Evolutionary conservation across 2,888 invertebrate genomes (phyloP).

Genomic region (Griposia aprilina): DNA sequence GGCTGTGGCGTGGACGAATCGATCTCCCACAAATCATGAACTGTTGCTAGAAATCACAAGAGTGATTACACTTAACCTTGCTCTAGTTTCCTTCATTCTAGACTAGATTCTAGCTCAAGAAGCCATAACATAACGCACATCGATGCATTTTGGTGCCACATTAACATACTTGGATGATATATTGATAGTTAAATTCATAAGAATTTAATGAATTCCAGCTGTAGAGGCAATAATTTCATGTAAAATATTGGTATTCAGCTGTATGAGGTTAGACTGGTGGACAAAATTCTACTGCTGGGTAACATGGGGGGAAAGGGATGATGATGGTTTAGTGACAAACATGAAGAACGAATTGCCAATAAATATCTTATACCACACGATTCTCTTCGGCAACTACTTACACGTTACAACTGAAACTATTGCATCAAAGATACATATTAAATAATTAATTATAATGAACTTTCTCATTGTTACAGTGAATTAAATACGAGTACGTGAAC

Average conservation of each 20-base stretch:
- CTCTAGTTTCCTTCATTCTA: constrained; percentile 3
- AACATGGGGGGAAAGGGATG: no score
- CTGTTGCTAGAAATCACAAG: not conserved
- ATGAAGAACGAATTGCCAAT: no score
- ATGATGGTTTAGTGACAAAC: no score
- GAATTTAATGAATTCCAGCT: no score
- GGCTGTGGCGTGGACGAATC: not conserved
- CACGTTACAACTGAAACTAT: constrained; percentile 1
- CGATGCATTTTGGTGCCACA: constrained; percentile 21
- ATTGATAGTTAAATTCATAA: not conserved
- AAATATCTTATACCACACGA: not conserved
- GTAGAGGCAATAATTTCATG: no score
- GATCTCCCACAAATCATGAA: not conserved
- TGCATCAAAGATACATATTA: constrained; percentile 17
- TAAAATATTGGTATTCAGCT: no score
- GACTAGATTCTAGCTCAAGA: constrained; percentile 1
- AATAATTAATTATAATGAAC: constrained; percentile 31
- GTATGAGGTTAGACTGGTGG: no score
- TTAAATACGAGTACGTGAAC: constrained; percentile 89
- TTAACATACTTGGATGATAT: constrained; percentile 8
- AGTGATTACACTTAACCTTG: constrained; percentile 8
- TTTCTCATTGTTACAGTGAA: constrained; percentile 85
- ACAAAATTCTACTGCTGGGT: no score
- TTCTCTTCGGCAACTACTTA: not conserved
- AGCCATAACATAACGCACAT: constrained; percentile 28